Percentiles rank a stretch among this genome's conserved stretches.
These are phyloP conservation scores for Syrphus vitripennis DNA, from an alignment of 2,888 invertebrate genomes.

Conservation along the genomic window DNA sequence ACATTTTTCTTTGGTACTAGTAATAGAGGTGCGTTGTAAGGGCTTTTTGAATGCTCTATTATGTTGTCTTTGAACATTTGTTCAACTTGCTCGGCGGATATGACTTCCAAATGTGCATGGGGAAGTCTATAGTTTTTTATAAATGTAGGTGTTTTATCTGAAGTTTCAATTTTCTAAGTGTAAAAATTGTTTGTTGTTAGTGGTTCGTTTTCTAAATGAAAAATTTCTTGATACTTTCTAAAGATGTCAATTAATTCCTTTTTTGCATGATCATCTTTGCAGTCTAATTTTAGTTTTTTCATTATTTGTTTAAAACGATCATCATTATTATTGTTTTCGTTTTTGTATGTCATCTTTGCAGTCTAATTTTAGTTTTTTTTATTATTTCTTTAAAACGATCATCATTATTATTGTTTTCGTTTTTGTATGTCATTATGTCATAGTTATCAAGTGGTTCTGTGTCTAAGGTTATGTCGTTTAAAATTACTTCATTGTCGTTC, in stretches of 20 bases:
- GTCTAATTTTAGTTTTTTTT: not conserved
- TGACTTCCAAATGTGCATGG: not conserved
- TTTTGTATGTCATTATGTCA: not conserved
- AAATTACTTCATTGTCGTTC: not conserved
- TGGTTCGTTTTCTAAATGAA: conserved; percentile 10
- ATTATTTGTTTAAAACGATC: not conserved
- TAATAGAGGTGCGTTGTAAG: conserved; percentile 1
- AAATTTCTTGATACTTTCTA: conserved; percentile 9
- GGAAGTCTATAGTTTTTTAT: conserved; percentile 19
- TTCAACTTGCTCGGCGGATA: not conserved
- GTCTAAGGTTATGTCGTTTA: not conserved
- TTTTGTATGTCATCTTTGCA: not conserved
- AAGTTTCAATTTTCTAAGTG: conserved; percentile 5
- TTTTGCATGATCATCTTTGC: not conserved
- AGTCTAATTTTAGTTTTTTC: not conserved
- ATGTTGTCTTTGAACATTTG: not conserved
- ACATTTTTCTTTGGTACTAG: too few relatives aligned
- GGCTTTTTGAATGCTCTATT: conserved; percentile 11
- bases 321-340: not conserved
- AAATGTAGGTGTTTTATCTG: conserved; percentile 9
- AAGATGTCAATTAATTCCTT: not conserved
- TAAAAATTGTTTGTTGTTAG: conserved; percentile 27
- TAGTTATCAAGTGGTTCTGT: not conserved
- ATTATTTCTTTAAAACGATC: not conserved
- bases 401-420: not conserved